A percentile compares a stretch with the other conserved stretches of the same genome.
Conservation (phyloP, 2,113 vertebrate genomes). For the Dromiciops gliroides region DNA sequence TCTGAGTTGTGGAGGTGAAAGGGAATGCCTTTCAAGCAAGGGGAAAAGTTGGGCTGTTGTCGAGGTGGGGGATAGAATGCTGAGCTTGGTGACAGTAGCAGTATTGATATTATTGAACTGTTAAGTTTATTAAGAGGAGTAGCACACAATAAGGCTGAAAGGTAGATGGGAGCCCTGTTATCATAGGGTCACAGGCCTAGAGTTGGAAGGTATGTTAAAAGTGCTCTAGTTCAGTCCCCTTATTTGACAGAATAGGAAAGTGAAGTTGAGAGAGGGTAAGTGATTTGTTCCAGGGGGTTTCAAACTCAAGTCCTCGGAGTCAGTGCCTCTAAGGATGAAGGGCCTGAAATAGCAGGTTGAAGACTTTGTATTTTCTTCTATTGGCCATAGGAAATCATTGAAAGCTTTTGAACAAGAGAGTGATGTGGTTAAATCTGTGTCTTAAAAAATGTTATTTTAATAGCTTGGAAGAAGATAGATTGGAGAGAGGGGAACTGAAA, state of each 20-base stretch:
- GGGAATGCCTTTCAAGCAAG: not conserved
- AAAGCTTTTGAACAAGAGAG: not conserved
- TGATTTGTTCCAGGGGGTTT: not conserved
- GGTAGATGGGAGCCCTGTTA: not conserved
- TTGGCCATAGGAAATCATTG: not conserved
- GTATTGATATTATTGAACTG: not conserved
- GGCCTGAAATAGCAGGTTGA: not conserved
- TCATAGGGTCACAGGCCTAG: not conserved
- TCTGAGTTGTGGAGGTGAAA: not conserved
- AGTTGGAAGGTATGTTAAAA: not conserved
- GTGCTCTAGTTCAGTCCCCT: not conserved
- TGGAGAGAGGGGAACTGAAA: not conserved
- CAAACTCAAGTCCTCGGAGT: not conserved
- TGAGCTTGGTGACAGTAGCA: not conserved
- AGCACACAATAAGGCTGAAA: not conserved
- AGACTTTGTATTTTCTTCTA: not conserved
- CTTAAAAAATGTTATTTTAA: not conserved
- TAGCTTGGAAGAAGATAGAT: not conserved
- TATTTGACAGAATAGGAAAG: not conserved
- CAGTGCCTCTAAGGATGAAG: not conserved
- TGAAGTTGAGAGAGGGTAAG: not conserved
- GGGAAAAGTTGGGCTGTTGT: not conserved
- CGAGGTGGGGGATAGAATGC: not conserved
- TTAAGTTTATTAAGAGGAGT: not conserved
- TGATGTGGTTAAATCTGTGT: not conserved